Evolutionary conservation across 2,888 invertebrate genomes (phyloP).

Genomic region (Drosophila incognita): DNA sequence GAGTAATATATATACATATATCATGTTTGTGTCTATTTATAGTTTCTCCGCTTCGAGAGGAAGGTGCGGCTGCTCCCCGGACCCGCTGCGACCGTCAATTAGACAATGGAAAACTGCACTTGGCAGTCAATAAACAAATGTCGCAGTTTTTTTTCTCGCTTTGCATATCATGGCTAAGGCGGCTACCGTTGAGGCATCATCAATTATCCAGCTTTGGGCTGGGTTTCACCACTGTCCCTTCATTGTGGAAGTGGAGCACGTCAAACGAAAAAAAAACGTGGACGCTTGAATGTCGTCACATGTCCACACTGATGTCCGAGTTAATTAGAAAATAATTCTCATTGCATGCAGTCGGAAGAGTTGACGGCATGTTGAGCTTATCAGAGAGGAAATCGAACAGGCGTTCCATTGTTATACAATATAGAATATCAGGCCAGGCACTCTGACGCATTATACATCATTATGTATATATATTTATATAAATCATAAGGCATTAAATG

Average conservation of each 20-base stretch:
- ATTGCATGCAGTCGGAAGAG: conserved; percentile 36
- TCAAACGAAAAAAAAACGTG: neutral
- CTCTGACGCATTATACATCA: conserved; percentile 55
- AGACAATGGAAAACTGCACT: conserved; percentile 48
- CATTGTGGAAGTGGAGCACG: conserved; percentile 26
- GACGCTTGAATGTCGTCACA: conserved; percentile 23
- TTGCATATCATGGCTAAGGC: conserved; percentile 47
- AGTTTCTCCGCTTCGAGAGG: conserved; percentile 10
- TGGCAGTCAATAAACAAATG: conserved; percentile 60
- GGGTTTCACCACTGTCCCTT: conserved; percentile 6
- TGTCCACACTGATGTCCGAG: conserved; percentile 6
- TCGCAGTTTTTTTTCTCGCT: conserved; percentile 36
- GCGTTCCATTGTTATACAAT: conserved; percentile 50
- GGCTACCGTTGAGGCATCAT: conserved; percentile 15
- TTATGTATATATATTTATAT: conserved; percentile 25
- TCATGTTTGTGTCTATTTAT: conserved; percentile 53
- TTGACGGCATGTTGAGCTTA: conserved; percentile 43
- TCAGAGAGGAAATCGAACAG: conserved; percentile 49
- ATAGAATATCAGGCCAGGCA: conserved; percentile 28
- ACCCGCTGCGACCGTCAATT: conserved; percentile 50
- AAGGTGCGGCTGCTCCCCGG: conserved; percentile 42
- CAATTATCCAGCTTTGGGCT: conserved; percentile 26
- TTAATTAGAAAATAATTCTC: neutral
- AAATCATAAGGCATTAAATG: conserved; percentile 62
- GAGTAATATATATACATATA: conserved; percentile 41